Conservation (phyloP, 2,888 invertebrate genomes). For the Trichacis sp. region DNA sequence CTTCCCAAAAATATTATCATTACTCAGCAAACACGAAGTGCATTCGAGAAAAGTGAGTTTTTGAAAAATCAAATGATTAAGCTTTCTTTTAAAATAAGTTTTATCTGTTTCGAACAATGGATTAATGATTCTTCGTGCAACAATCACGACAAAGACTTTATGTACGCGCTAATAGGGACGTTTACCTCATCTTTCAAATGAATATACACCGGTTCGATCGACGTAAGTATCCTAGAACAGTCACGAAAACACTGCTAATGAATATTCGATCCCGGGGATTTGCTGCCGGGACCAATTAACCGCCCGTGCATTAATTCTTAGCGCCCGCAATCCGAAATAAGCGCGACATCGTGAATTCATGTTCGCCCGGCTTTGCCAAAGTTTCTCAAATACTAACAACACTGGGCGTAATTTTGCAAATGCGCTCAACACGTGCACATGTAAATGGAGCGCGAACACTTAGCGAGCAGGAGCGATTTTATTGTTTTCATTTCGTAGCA, state of each 20-base stretch:
- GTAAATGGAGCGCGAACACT: constrained; percentile 23
- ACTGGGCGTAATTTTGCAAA: constrained; percentile 15
- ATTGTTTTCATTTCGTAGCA: constrained; percentile 14
- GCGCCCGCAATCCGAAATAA: constrained; percentile 2
- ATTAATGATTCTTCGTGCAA: no score
- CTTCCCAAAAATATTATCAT: no score
- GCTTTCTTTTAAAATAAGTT: no score
- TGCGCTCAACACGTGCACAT: constrained; percentile 22
- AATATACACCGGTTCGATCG: not conserved
- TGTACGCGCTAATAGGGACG: not conserved
- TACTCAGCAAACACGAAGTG: no score
- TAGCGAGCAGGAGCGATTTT: constrained; percentile 17
- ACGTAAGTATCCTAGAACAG: not conserved
- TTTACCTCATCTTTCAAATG: not conserved
- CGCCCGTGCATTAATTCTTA: not conserved
- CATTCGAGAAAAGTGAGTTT: no score
- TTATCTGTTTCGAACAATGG: no score
- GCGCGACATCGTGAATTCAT: constrained; percentile 13
- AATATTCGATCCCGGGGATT: not conserved
- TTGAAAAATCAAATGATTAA: no score
- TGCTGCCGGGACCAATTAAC: not conserved
- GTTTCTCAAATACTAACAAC: constrained; percentile 10
- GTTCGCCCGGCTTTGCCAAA: constrained; percentile 12
- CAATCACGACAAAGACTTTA: no score
- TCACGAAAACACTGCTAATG: not conserved